Base-by-base conservation (phyloP, 2,888 invertebrate genomes). In the Drosophila pegasa region DNA sequence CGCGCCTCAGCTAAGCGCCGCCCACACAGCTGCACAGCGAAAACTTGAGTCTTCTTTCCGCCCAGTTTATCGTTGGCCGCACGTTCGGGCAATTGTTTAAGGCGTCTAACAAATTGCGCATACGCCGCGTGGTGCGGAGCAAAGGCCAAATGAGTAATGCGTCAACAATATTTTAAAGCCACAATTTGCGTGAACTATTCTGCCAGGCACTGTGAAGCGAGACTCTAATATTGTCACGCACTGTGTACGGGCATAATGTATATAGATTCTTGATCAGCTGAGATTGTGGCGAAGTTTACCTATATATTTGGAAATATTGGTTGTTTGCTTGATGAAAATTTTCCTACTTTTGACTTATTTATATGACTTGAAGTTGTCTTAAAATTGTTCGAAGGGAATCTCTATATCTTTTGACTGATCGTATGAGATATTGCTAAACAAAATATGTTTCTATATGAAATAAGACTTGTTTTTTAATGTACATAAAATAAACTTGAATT, bases 11-110 rank as follows among this genome's bases (percentile, higher is more conserved):
- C 14, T 29, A 33, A 20, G 20, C 48, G 20, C 48, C 31, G 16
- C 43, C 25, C 25, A 10, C 33, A n/a, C 14, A 48, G 3, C 27
- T 16, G 8, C 6, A 47, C 10, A 29, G 47, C 12, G 4, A 20
- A 20, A 31, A 31, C 47, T 20, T 14, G 29, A 29, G 14, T 31
- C 18, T 2, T 1, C 10, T 12, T 0, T 1, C 2, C 16, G 9
- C 1, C 1, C 22, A 4, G 22, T 45, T 55, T 56, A 16, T 54
- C 60, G 25, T 10, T n/a, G 33, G 25, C n/a, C 22, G 71, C 82
- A 85, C 82, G 81, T 82, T 82, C 74, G 33, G 38, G 64, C 85
- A 79, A 85, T 85, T 85, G 85, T 79, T 82, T 74, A 82, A 77
- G 74, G 83, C 77, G 55, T 65, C 69, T 67, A 83, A 86, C 78